Base-by-base conservation (phyloP, 2,888 invertebrate genomes). In the Noctuana brunneofusca region DNA sequence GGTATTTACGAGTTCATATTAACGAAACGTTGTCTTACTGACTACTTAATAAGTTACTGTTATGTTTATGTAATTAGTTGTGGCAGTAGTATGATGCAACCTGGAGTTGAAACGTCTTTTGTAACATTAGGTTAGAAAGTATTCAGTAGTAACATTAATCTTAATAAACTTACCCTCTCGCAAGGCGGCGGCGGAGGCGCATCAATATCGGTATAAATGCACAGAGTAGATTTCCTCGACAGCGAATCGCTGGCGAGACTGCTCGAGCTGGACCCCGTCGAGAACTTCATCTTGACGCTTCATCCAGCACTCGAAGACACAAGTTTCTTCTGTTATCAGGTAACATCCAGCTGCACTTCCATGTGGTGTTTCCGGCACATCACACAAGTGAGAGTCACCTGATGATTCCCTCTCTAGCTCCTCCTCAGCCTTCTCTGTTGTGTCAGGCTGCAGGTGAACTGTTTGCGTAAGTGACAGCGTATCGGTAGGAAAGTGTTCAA, bases 161-260 rank as follows among this genome's bases (percentile, higher is more conserved):
- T 20, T 2, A 58, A n/a, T 18, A 52, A 55, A 80, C 89, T 85
- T 68, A 93, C 93, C 90, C 93, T 93, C 79, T 93, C 93, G 76
- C 89, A 86, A 72, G 81, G 82, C 57, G 84, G 85, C 69, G 81
- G 80, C 65, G 88, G 78, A 24, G 86, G 80, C 14, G 82, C 74
- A 74, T 93, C 93, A 75, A 92, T 87, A 74, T 93, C 93, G 65
- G 93, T 93, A 73, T 94, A 94, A 71, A 94, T 94, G 73, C 94
- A 95, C 66, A 95, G 89, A 66, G 94, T 93, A 49, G 94, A 94
- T 74, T 94, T 93, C 75, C 94, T 94, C 71, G 93, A 93, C 78
- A 92, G 85, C 74, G 92, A 93, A 76, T 95, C 95, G 77, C 93
- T 93, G 79, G 93, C 92, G 76, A 94, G 92, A 82, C 93, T 94